A percentile compares a stretch with the other conserved stretches of the same genome.
These are phyloP conservation scores for Miichthys miiuy DNA, from an alignment of 2,797 vertebrate species.

Conservation along the genomic window DNA sequence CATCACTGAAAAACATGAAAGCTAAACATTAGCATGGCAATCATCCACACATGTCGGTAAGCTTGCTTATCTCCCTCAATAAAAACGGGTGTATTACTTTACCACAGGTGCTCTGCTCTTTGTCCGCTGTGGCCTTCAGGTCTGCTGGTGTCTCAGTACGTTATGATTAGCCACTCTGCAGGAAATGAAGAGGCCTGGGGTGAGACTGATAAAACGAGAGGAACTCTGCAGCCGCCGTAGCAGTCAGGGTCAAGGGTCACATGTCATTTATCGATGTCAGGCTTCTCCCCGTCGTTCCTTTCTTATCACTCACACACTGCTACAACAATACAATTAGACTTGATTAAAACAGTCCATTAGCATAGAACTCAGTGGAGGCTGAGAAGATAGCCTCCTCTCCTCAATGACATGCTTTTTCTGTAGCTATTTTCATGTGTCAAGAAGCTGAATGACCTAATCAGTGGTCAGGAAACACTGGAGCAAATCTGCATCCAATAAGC, in stretches of 20 bases:
- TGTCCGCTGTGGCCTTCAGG: slow-evolving; percentile 17
- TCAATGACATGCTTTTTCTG: slow-evolving; percentile 15
- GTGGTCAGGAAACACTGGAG: slow-evolving; percentile 19
- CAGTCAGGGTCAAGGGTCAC: slow-evolving; percentile 66
- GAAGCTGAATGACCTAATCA: slow-evolving; percentile 10
- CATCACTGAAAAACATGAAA: too few relatives aligned
- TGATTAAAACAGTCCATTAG: slow-evolving; percentile 75
- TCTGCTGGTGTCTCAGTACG: slow-evolving; percentile 29
- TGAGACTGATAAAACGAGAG: slow-evolving; percentile 50
- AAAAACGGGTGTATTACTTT: not conserved
- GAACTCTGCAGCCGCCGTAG: slow-evolving; percentile 47
- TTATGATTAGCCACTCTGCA: slow-evolving; percentile 48
- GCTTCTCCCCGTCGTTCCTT: slow-evolving; percentile 31
- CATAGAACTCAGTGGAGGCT: slow-evolving; percentile 49
- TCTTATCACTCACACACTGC: slow-evolving; percentile 54
- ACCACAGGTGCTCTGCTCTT: slow-evolving; percentile 23
- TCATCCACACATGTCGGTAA: not conserved
- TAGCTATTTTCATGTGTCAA: slow-evolving; percentile 11
- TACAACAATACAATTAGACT: slow-evolving; percentile 64
- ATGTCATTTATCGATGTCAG: slow-evolving; percentile 69
- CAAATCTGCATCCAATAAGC: not conserved
- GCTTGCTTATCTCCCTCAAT: not conserved
- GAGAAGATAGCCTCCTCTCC: slow-evolving; percentile 23
- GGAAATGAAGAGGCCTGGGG: slow-evolving; percentile 57
- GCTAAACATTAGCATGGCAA: not conserved